Percentiles rank a stretch among this genome's conserved stretches.
Evolutionary conservation across 2,797 vertebrate genomes (phyloP).

Genomic region (Sebastes hubbsi): DNA sequence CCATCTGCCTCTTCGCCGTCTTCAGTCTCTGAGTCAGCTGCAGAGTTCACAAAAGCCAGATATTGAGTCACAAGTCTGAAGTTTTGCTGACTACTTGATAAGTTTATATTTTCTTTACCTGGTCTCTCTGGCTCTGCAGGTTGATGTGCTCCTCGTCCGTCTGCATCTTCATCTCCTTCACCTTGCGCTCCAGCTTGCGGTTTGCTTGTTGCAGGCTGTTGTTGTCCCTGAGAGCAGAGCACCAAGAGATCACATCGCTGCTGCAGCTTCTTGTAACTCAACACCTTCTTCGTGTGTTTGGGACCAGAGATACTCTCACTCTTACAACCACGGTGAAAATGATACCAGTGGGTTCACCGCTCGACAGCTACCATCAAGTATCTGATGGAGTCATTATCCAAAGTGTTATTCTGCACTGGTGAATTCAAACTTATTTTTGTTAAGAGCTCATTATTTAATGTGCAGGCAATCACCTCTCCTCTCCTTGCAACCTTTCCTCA

Average conservation of each 20-base stretch:
- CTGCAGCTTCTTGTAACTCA: constrained; percentile 51
- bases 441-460: background rate
- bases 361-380: background rate
- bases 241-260: constrained; percentile 32
- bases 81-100: background rate
- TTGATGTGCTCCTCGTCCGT: constrained; percentile 91
- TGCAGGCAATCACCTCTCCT: constrained; percentile 85
- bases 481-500: constrained; percentile 89
- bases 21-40: constrained; percentile 95
- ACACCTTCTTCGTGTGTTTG: constrained; percentile 34
- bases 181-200: constrained; percentile 93
- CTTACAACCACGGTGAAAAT: constrained; percentile 39
- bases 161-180: constrained; percentile 95
- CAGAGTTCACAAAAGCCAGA: constrained; percentile 24
- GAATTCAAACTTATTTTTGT: background rate
- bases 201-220: constrained; percentile 90
- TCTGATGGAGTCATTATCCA: constrained; percentile 3
- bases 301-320: constrained; percentile 25
- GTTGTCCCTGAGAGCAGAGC: constrained; percentile 85
- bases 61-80: background rate
- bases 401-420: background rate
- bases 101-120: constrained; percentile 79
- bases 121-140: constrained; percentile 94
- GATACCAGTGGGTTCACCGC: constrained; percentile 29
- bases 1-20: constrained; percentile 94